Percentiles rank a stretch among this genome's conserved stretches.
phyloP scores from a whole-genome alignment of 2,113 vertebrate species.

The Malaclemys terrapin region DNA sequence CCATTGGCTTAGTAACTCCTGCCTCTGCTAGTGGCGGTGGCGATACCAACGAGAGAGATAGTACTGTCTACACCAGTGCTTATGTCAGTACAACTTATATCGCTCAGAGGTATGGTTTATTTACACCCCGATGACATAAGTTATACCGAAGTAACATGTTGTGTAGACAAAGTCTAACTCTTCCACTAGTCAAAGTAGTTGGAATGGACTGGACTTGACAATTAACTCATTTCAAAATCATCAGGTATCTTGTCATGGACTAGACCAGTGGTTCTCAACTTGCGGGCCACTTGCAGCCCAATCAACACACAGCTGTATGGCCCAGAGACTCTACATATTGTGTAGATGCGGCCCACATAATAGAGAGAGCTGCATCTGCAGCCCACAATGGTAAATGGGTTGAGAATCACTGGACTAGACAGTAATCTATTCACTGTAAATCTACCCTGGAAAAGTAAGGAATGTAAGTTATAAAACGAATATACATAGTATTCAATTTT shows the following conservation, averaged over 20 bases:
- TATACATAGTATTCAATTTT: neutral
- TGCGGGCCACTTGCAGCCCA: too few species aligned
- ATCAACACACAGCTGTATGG: too few species aligned
- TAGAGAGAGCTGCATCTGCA: too few species aligned
- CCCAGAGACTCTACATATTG: too few species aligned
- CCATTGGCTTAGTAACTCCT: neutral
- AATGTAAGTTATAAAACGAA: neutral
- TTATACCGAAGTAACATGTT: neutral
- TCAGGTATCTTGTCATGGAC: neutral
- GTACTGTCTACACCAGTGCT: neutral
- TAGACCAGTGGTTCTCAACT: neutral
- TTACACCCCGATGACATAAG: neutral
- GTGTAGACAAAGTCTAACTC: neutral
- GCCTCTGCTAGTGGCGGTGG: neutral
- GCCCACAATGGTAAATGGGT: too few species aligned
- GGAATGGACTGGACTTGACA: slow-evolving; percentile 30
- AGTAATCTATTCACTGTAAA: neutral
- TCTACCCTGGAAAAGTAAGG: neutral
- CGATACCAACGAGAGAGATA: neutral
- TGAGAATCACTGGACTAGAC: neutral
- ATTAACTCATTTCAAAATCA: slow-evolving; percentile 7
- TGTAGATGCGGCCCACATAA: too few species aligned
- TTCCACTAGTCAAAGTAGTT: slow-evolving; percentile 11
- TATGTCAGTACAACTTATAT: neutral
- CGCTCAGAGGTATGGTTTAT: neutral